A percentile compares a stretch with the other conserved stretches of the same genome.
Evolutionary conservation across 2,113 vertebrate species (phyloP).

Genomic region (Beaufortia kweichowensis): DNA sequence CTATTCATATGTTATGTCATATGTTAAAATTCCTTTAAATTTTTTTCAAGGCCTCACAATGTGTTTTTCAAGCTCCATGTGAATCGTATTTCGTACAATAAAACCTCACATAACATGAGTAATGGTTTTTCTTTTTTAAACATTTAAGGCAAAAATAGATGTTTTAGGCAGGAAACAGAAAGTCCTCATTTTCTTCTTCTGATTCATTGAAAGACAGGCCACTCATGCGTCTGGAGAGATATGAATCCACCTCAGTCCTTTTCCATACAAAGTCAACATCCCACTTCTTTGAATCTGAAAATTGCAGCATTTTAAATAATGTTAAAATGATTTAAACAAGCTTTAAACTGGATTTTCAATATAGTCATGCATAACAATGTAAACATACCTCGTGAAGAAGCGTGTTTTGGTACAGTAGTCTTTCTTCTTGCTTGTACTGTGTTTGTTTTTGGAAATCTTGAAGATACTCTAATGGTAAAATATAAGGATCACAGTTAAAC

Average conservation of each 20-base stretch:
- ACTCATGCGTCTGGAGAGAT: conserved; percentile 51
- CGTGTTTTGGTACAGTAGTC: neutral
- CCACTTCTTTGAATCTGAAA: conserved; percentile 35
- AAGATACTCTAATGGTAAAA: neutral
- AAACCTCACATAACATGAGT: conserved; percentile 57
- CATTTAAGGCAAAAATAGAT: too few species aligned
- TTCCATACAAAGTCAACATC: conserved; percentile 19
- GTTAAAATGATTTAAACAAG: neutral
- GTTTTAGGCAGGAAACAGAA: conserved; percentile 9
- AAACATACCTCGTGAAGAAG: conserved; percentile 1
- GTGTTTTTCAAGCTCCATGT: conserved; percentile 49
- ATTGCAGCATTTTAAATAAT: neutral
- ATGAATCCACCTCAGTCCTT: conserved; percentile 35
- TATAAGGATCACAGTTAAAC: neutral
- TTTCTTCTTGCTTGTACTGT: neutral
- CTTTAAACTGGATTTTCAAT: neutral
- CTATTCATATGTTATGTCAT: conserved; percentile 34
- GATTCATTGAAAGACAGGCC: conserved; percentile 45
- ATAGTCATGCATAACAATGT: neutral
- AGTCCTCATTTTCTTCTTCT: neutral
- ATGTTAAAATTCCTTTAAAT: conserved; percentile 50
- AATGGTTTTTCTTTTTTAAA: neutral
- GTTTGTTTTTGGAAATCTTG: conserved; percentile 3
- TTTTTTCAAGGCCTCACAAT: conserved; percentile 47
- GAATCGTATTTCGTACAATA: conserved; percentile 64